A percentile compares a stretch with the other conserved stretches of the same genome.
phyloP scores from a whole-genome alignment of 2,888 invertebrate species.

The Plagodis dolabraria region DNA sequence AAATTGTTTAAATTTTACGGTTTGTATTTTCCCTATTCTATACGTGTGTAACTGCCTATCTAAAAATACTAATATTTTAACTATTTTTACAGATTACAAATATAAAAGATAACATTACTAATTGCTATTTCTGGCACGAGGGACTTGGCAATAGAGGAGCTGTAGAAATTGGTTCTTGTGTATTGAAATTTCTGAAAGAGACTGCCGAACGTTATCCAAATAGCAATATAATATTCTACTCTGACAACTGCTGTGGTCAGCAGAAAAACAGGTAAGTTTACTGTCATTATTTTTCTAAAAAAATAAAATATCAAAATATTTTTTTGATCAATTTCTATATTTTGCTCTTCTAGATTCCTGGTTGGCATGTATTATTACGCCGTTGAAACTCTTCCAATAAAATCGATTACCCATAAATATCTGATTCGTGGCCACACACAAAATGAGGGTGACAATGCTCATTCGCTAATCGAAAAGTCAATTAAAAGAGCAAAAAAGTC shows the following conservation, averaged over 20 bases:
- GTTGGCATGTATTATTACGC: conserved; percentile 16
- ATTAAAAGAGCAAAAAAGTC: conserved; percentile 32
- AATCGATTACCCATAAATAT: conserved; percentile 23
- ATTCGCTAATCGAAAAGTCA: conserved; percentile 41
- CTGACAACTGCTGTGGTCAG: conserved; percentile 34
- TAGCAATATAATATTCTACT: conserved; percentile 30
- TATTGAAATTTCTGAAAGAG: conserved; percentile 30
- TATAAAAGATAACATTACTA: conserved; percentile 11
- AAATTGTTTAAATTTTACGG: conserved; percentile 26
- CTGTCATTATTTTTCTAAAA: no score
- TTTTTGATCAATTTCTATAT: background rate
- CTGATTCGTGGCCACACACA: conserved; percentile 40
- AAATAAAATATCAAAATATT: no score
- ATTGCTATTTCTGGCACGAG: conserved; percentile 33
- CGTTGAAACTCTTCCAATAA: conserved; percentile 25
- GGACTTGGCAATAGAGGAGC: conserved; percentile 28
- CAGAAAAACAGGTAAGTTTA: conserved; percentile 28
- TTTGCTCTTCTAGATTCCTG: conserved; percentile 10
- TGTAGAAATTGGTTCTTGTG: conserved; percentile 34
- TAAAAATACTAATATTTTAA: background rate
- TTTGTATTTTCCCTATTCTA: no score
- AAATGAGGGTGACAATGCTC: conserved; percentile 40
- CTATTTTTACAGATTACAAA: conserved; percentile 13
- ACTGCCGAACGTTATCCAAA: conserved; percentile 23
- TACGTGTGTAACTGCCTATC: background rate